These are phyloP conservation scores for Sinelater perroti DNA, from an alignment of 2,888 invertebrate species.

Conservation along the genomic window DNA sequence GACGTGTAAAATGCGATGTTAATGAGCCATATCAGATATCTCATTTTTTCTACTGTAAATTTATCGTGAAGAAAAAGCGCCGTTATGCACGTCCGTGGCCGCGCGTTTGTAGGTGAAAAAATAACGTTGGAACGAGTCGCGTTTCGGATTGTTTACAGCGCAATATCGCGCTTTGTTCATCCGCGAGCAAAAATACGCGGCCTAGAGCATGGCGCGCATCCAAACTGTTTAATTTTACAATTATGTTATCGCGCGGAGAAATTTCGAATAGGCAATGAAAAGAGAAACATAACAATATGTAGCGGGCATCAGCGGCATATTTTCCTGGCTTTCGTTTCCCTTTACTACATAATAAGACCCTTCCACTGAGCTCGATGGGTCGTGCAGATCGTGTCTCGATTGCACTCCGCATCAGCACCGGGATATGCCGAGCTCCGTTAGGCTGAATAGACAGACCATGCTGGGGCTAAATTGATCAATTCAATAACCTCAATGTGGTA, in stretches of 20 bases:
- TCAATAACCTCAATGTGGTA: conserved; percentile 62
- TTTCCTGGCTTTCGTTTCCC: conserved; percentile 58
- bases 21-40: too few species aligned
- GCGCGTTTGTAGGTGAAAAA: too few species aligned
- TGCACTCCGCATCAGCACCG: conserved; percentile 47
- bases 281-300: conserved; percentile 60
- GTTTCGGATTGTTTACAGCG: too few species aligned
- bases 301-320: conserved; percentile 58
- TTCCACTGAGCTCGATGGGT: conserved; percentile 57
- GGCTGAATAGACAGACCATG: conserved; percentile 59
- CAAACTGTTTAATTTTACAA: conserved; percentile 38
- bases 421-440: conserved; percentile 47
- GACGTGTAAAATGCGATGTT: background rate
- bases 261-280: conserved; percentile 41
- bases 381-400: conserved; percentile 59
- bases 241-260: conserved; percentile 38
- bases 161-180: conserved; percentile 17
- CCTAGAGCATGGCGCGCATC: conserved; percentile 23
- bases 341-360: conserved; percentile 61
- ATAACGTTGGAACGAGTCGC: too few species aligned
- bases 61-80: too few species aligned
- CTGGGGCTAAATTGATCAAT: conserved; percentile 62
- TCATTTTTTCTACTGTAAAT: too few species aligned
- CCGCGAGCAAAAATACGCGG: conserved; percentile 13
- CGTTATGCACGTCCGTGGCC: too few species aligned